Percentiles rank a stretch among this genome's conserved stretches.
Evolutionary conservation across 2,797 vertebrate genomes (phyloP).

Genomic region (Phalanger gymnotis): DNA sequence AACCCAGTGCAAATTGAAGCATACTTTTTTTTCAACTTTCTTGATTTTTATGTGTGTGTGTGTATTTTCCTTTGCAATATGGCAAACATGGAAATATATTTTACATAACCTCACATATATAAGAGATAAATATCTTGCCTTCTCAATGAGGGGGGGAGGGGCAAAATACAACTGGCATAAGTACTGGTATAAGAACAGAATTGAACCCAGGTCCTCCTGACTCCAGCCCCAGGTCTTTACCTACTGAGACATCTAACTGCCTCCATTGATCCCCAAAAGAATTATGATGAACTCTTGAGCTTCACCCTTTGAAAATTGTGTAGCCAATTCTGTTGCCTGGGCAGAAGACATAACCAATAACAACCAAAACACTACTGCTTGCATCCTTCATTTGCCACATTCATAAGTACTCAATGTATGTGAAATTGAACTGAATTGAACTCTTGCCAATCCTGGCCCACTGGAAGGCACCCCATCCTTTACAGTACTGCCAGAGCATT

Average conservation of each 20-base stretch:
- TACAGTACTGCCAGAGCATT: not conserved
- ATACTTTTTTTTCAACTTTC: not conserved
- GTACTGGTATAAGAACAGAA: not conserved
- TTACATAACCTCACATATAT: not conserved
- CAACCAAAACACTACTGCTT: not conserved
- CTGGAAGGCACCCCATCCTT: not conserved
- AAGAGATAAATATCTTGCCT: not conserved
- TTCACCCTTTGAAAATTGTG: not conserved
- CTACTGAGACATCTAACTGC: not conserved
- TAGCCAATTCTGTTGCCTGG: not conserved
- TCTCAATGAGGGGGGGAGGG: not conserved
- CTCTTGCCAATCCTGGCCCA: not conserved
- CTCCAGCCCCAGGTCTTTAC: not conserved
- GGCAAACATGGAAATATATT: not conserved
- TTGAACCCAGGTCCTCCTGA: not conserved
- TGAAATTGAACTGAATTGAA: not conserved
- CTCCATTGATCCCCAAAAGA: not conserved
- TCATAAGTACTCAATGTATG: not conserved
- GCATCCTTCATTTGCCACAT: not conserved
- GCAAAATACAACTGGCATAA: not conserved
- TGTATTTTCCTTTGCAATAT: not conserved
- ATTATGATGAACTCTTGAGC: not conserved
- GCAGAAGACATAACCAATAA: not conserved
- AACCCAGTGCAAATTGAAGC: not conserved
- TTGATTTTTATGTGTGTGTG: not conserved